These are phyloP conservation scores for Heliconius eleuchia DNA, from an alignment of 1,140 invertebrate species.

Conservation along the genomic window DNA sequence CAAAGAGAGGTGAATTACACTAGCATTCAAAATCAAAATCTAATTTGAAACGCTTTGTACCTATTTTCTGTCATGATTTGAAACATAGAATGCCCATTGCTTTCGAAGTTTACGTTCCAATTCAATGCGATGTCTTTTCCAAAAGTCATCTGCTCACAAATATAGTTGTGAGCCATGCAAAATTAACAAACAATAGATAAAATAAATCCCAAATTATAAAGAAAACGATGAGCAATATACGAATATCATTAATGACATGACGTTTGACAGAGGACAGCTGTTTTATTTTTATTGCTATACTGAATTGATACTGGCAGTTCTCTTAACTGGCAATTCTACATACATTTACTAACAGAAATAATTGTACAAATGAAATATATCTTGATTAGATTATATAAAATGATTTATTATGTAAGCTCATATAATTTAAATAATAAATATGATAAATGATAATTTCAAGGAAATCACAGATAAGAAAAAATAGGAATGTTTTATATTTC, in stretches of 20 bases:
- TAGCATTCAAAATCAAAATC: not conserved
- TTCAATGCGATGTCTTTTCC: conserved; percentile 46
- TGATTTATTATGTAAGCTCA: not conserved
- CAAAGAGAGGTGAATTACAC: not conserved
- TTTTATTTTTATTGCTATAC: conserved; percentile 24
- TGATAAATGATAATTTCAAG: not conserved
- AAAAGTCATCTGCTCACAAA: conserved; percentile 63
- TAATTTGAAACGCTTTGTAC: conserved; percentile 39
- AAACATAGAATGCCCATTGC: conserved; percentile 63
- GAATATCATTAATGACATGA: conserved; percentile 20
- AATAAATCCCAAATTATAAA: conserved; percentile 17
- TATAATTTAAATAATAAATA: not conserved
- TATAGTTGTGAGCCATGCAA: conserved; percentile 27
- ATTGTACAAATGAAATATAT: not conserved
- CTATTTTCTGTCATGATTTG: conserved; percentile 77
- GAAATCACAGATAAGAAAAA: not conserved
- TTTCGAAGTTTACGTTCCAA: conserved; percentile 55
- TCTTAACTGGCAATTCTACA: no score
- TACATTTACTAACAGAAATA: not conserved
- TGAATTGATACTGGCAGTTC: not conserved
- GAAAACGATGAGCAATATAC: conserved; percentile 8
- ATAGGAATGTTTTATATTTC: not conserved
- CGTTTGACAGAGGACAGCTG: conserved; percentile 35
- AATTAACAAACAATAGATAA: conserved; percentile 27
- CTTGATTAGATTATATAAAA: not conserved